A percentile compares a stretch with the other conserved stretches of the same genome.
These are phyloP conservation scores for Parazoanthus swiftii DNA, from an alignment of 92 coral and sea anemone genomes.

Conservation along the genomic window DNA sequence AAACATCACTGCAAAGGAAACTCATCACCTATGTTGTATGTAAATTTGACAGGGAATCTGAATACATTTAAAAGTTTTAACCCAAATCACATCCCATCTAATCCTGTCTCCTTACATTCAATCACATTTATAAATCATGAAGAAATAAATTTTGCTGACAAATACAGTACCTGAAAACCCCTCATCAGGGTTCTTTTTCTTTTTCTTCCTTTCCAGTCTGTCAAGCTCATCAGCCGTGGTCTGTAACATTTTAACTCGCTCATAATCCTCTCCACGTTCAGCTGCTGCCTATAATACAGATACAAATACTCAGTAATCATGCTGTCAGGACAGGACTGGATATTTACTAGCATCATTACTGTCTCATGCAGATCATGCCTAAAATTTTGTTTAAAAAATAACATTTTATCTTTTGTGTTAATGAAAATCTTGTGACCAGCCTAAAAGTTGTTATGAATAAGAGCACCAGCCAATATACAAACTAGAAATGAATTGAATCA, in stretches of 20 bases:
- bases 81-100: neutral
- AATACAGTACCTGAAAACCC: conserved; percentile 95
- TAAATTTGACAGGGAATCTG: too few relatives aligned
- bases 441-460: too few relatives aligned
- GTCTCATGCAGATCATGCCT: too few relatives aligned
- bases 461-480: too few relatives aligned
- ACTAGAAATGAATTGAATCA: neutral
- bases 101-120: neutral
- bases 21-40: too few relatives aligned
- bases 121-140: neutral
- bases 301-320: neutral
- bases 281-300: conserved; percentile 72
- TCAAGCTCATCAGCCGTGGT: conserved; percentile 95
- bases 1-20: too few relatives aligned
- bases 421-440: too few relatives aligned
- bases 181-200: conserved; percentile 90
- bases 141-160: neutral
- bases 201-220: conserved; percentile 82
- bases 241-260: conserved; percentile 82
- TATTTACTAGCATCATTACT: neutral
- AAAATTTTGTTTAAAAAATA: too few relatives aligned
- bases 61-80: too few relatives aligned
- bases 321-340: neutral
- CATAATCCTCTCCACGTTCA: conserved; percentile 88
- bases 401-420: too few relatives aligned